A percentile compares a stretch with the other conserved stretches of the same genome.
Evolutionary conservation across 2,888 invertebrate species (phyloP).

Genomic region (Eremobia ochroleuca): DNA sequence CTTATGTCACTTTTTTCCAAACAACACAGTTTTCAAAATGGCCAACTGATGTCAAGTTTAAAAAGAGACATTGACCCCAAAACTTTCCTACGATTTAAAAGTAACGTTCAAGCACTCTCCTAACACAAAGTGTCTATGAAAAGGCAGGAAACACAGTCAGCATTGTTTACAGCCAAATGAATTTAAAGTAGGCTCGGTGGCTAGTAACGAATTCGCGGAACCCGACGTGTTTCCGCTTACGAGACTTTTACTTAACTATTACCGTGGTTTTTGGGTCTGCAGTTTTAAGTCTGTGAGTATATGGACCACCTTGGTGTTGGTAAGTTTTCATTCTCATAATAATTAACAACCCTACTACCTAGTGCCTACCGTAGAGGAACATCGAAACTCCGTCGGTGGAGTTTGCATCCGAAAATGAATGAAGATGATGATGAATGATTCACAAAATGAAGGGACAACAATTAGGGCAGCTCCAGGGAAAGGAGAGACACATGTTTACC

Average conservation of each 20-base stretch:
- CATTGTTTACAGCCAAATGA: slow-evolving; percentile 61
- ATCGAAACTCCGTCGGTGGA: too few relatives aligned
- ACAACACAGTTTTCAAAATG: slow-evolving; percentile 4
- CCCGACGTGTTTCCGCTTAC: slow-evolving; percentile 36
- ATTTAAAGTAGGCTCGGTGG: slow-evolving; percentile 62
- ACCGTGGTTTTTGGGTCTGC: slow-evolving; percentile 33
- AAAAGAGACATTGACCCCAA: slow-evolving; percentile 22
- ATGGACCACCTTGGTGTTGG: not conserved
- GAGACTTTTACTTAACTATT: slow-evolving; percentile 33
- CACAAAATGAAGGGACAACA: too few relatives aligned
- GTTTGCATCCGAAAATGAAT: too few relatives aligned
- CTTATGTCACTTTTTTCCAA: not conserved
- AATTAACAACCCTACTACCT: too few relatives aligned
- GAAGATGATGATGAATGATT: too few relatives aligned
- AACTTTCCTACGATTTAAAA: slow-evolving; percentile 18
- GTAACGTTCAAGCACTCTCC: slow-evolving; percentile 5
- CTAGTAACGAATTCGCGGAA: slow-evolving; percentile 59
- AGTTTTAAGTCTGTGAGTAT: not conserved
- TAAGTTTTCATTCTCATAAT: too few relatives aligned
- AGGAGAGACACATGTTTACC: too few relatives aligned
- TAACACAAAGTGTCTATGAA: slow-evolving; percentile 56
- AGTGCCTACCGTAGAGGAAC: too few relatives aligned
- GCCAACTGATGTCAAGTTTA: not conserved
- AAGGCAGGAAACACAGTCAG: slow-evolving; percentile 71
- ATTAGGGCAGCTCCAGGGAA: too few relatives aligned